These are phyloP conservation scores for Zoanthus sansibaricus DNA, from an alignment of 92 coral and sea anemone genomes.

Conservation along the genomic window DNA sequence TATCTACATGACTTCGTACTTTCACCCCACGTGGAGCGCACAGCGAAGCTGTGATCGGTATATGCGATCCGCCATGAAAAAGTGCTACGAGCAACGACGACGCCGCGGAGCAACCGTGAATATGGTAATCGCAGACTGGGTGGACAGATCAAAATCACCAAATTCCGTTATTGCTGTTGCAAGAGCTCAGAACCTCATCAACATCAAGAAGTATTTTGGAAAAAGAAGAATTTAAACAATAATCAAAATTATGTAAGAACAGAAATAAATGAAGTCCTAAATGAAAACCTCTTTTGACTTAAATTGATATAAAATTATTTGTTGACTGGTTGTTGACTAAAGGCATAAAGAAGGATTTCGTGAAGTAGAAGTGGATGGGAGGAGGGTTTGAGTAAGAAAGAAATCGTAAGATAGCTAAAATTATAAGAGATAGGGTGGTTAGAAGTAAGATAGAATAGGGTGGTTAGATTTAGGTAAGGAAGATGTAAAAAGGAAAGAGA, in stretches of 20 bases:
- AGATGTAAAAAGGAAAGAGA: too few species aligned
- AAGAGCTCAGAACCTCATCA: constrained; percentile 27
- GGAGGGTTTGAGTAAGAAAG: too few species aligned
- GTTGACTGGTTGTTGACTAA: too few species aligned
- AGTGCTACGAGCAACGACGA: constrained; percentile 34
- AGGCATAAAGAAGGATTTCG: too few species aligned
- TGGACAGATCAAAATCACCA: constrained; percentile 21
- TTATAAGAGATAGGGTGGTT: too few species aligned
- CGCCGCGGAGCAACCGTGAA: constrained; percentile 53
- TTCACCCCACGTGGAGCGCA: constrained; percentile 21
- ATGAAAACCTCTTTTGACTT: too few species aligned
- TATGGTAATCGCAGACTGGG: constrained; percentile 67
- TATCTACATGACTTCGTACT: constrained; percentile 23
- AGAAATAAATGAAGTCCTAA: too few species aligned
- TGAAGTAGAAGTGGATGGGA: too few species aligned
- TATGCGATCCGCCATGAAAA: constrained; percentile 31
- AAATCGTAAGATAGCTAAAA: too few species aligned
- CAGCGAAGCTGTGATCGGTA: constrained; percentile 9
- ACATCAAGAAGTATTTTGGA: neutral
- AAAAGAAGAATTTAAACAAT: neutral
- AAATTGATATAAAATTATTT: too few species aligned
- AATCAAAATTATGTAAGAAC: neutral
- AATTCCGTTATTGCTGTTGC: constrained; percentile 53
- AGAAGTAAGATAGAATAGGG: too few species aligned
- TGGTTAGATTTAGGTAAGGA: too few species aligned